Base-by-base conservation (phyloP, 2,888 invertebrate genomes). In the Rhingia rostrata region DNA sequence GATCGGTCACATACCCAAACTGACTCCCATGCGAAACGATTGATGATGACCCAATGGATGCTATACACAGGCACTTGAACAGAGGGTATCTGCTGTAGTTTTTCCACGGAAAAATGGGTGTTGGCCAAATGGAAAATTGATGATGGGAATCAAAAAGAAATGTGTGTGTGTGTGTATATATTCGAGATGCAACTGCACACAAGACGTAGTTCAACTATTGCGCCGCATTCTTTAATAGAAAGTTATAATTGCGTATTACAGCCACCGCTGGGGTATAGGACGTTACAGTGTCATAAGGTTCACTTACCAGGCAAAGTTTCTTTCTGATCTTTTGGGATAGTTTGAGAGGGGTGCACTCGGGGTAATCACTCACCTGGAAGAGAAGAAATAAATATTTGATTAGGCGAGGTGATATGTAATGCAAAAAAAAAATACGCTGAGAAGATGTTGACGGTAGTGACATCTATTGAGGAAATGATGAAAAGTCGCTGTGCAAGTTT, bases 41-140 rank as follows among this genome's bases (percentile, higher is more conserved):
- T 77, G 58, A 64, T 72, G 82, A 78, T 70, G 82, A 77, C 58
- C 70, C 73, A 43, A n/a, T 53, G 72, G 63, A 30, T 49, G 43
- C 49, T 32, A 49, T 43, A 35, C 22, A 60, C 67, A 45, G 35
- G 41, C 60, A n/a, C 61, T 45, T n/a, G 30, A 14, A 22, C 47
- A 49, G 30, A 33, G 30, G 54, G 14, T 32, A 30, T 51, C 37
- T 63, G 45, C 22, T 22, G 22, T 22, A 22, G 6, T 39, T 53
- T 51, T 60, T 79, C 49, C 58, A 60, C 43, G 45, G 33, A 58
- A 73, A 22, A 63, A 73, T 83, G 83, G 83, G 83, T 79, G 83
- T 79, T 79, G 83, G 64, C 41, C 58, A 74, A 74, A 79, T 83
- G 79, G 79, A 45, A 83, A 83, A 83, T 83, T 83, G 79, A 83